Base-by-base conservation (phyloP, 2,113 vertebrate genomes). In the Hydrochoerus hydrochaeris region DNA sequence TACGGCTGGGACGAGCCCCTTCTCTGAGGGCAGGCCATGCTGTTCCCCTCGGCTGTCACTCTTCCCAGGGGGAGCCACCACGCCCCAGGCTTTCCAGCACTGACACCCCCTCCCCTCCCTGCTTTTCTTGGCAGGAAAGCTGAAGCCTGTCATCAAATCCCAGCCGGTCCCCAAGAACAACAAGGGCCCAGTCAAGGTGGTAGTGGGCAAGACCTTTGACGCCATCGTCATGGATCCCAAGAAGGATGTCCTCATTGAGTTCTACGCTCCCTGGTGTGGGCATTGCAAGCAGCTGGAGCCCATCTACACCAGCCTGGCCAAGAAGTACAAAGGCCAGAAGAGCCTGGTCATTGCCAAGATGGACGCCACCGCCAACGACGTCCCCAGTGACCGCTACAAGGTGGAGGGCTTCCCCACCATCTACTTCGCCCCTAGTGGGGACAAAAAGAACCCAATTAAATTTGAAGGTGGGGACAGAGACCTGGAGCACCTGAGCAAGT, bases 231-330 rank as follows among this genome's bases (percentile, higher is more conserved):
- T 99, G 99, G 99, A 99, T 91, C 95, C 99, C 62, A 98, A 99
- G 93, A 99, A 99, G 46, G 99, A 99, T 3, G 99, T 99, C 95
- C 99, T 99, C 7, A 99, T 99, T 0, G 99, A 99, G 98, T 99
- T 99, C 98, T 99, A 99, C 0, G 99, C 99, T 0, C 99, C 99
- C 0, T 99, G 99, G 99, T 99, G 99, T 4, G 99, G 99, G 80
- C 99, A 99, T 98, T 99, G 99, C 98, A 99, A 99, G 98, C 99
- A 99, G 96, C 87, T 99, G 88, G 99, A 99, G 85, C 99, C 99
- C 0, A 98, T 99, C 26, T 99, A 99, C 78, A 95, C 98, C 0
- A 98, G 99, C 89, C 98, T 99, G 94, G 99, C 98, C 82, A 99
- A 99, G 98, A 99, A 99, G 97, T 99, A 99, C 98, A 99, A 99